phyloP scores from a whole-genome alignment of 2,113 vertebrate genomes.

The Gymnogyps californianus region DNA sequence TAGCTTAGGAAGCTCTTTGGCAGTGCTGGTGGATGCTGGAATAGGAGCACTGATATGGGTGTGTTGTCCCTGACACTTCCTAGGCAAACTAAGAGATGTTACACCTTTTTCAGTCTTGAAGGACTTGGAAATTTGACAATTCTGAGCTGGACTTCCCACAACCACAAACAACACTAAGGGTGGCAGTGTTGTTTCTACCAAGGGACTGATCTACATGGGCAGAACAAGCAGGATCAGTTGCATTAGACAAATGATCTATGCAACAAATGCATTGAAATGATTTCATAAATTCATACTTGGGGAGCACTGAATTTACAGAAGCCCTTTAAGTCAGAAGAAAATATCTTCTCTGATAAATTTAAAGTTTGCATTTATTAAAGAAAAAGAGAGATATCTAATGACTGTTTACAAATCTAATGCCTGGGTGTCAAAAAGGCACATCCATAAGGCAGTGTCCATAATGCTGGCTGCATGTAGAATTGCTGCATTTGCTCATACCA shows the following conservation, averaged over 20 bases:
- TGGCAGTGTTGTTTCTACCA: background rate
- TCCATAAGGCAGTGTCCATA: background rate
- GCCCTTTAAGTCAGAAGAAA: background rate
- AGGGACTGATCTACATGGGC: background rate
- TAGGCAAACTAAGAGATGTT: background rate
- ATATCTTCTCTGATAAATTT: background rate
- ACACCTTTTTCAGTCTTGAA: background rate
- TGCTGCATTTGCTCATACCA: background rate
- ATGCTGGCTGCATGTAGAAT: background rate
- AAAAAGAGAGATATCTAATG: background rate
- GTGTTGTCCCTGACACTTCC: background rate
- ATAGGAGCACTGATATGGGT: background rate
- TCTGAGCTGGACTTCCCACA: background rate
- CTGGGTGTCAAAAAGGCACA: background rate
- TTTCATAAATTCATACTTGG: background rate
- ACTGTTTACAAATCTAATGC: background rate
- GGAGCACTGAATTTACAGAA: background rate
- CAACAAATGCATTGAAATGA: background rate
- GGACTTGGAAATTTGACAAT: background rate
- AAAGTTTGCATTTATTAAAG: background rate
- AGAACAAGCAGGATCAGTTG: background rate
- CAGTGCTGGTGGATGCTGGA: background rate
- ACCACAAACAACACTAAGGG: background rate
- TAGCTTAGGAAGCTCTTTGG: background rate
- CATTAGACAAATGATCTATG: background rate